These are phyloP conservation scores for Amphipyra berbera DNA, from an alignment of 2,888 invertebrate species.

Conservation along the genomic window DNA sequence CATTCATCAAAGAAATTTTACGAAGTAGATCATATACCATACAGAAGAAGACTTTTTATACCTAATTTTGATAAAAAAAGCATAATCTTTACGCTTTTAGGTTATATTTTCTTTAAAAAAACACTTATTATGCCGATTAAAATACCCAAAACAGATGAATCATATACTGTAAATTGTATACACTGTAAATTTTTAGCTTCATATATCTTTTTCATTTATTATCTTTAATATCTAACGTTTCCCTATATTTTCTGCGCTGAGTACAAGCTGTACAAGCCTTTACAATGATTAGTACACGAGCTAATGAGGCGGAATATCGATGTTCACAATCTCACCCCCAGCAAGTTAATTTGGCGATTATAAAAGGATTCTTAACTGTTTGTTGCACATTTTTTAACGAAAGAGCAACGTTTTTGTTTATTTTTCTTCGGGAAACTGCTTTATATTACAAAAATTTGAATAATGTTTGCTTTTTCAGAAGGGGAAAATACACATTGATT, in stretches of 20 bases:
- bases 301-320: constrained; percentile 63
- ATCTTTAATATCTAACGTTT: neutral
- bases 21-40: too few species aligned
- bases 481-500: too few species aligned
- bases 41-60: too few species aligned
- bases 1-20: too few species aligned
- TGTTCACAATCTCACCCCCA: constrained; percentile 55
- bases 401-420: constrained; percentile 4
- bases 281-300: constrained; percentile 47
- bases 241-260: neutral
- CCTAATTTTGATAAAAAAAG: too few species aligned
- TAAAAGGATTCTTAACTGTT: constrained; percentile 35
- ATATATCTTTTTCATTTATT: neutral
- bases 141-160: too few species aligned
- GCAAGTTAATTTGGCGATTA: constrained; percentile 57
- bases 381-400: constrained; percentile 12
- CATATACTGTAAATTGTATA: too few species aligned
- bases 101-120: too few species aligned
- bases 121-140: too few species aligned
- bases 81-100: too few species aligned
- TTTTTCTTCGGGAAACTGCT: neutral
- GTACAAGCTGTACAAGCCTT: constrained; percentile 43
- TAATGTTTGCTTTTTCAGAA: too few species aligned
- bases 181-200: too few species aligned
- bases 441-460: neutral